A percentile compares a stretch with the other conserved stretches of the same genome.
phyloP scores from a whole-genome alignment of 2,113 vertebrate genomes.

The Hypanus sabinus region DNA sequence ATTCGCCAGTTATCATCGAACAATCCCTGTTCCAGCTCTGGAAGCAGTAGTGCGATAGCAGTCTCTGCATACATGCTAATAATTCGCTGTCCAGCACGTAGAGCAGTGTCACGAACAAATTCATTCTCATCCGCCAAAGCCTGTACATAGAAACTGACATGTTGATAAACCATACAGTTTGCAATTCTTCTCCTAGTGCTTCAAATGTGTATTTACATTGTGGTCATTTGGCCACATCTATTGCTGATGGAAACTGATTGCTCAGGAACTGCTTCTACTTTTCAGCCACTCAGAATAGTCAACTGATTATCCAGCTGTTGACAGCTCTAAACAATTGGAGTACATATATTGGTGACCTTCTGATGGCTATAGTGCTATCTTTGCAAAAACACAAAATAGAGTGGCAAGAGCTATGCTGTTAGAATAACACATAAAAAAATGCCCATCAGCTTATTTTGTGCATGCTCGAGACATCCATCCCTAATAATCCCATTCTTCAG shows the following conservation, averaged over 20 bases:
- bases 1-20: slow-evolving; percentile 97
- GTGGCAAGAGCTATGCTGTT: too few species aligned
- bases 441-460: too few species aligned
- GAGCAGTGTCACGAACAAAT: slow-evolving; percentile 90
- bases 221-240: not conserved
- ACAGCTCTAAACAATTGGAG: not conserved
- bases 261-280: not conserved
- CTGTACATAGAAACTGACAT: slow-evolving; percentile 49
- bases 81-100: slow-evolving; percentile 86
- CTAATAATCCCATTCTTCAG: too few species aligned
- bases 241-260: not conserved
- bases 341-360: not conserved
- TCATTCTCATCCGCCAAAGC: slow-evolving; percentile 95
- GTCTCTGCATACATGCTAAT: slow-evolving; percentile 97
- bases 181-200: not conserved
- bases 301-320: not conserved
- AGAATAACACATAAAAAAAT: too few species aligned
- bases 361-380: too few species aligned
- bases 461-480: too few species aligned
- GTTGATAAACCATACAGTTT: not conserved
- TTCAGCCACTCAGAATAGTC: not conserved
- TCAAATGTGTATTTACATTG: not conserved
- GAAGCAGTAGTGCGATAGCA: slow-evolving; percentile 82
- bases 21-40: slow-evolving; percentile 93
- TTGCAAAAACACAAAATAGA: not conserved